phyloP scores from a whole-genome alignment of 2,797 vertebrate genomes.

The Atherinosoma microstoma region DNA sequence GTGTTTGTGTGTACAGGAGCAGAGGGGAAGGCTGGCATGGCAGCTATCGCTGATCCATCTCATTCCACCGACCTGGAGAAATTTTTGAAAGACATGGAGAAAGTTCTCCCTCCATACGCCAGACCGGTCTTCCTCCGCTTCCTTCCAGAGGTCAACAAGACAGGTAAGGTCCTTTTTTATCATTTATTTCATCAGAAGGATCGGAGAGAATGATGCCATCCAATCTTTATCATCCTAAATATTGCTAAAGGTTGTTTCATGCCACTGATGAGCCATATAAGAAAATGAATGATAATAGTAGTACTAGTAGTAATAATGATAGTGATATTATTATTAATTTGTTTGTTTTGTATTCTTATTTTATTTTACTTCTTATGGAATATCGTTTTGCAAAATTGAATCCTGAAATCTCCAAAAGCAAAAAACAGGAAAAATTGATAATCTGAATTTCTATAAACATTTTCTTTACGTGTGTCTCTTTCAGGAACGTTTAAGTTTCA shows the following conservation, averaged over 20 bases:
- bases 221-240: neutral
- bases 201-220: neutral
- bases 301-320: no score
- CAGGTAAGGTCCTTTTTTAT: conserved; percentile 79
- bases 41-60: conserved; percentile 88
- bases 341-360: neutral
- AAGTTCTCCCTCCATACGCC: conserved; percentile 90
- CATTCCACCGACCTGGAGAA: conserved; percentile 85
- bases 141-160: conserved; percentile 92
- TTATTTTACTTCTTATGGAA: neutral
- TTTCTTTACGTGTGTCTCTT: neutral
- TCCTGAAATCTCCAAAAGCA: neutral
- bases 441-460: neutral
- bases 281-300: neutral
- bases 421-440: neutral
- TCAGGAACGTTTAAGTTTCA: conserved; percentile 97
- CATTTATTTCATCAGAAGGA: no score
- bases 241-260: neutral
- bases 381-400: neutral
- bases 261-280: neutral
- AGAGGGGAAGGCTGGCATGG: conserved; percentile 97
- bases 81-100: conserved; percentile 89
- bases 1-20: conserved; percentile 80
- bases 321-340: neutral
- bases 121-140: conserved; percentile 93